Base-by-base conservation (phyloP, 2,888 invertebrate species). In the Aspidiotus destructor region DNA sequence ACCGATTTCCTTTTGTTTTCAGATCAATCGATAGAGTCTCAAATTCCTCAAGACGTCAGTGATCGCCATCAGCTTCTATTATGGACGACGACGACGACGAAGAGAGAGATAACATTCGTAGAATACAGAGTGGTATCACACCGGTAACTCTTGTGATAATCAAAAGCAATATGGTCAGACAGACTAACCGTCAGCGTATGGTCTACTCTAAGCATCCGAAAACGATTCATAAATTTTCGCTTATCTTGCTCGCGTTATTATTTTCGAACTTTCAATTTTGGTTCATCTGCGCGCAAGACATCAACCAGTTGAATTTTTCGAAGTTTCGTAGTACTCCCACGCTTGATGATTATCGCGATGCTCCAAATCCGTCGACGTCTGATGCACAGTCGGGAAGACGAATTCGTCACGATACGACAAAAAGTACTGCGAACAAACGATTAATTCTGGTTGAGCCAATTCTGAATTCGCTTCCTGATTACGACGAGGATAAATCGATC, bases 41-140 rank as follows among this genome's bases (percentile, higher is more conserved):
- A 17, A 11, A 13, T 9, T 13, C 8, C 1, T 11, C 48, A 48
- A 11, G 3, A 48, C 48, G 58, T 17, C 58, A 58, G 5, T 58
- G 40, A 58, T 28, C 8, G 17, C 40, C 10, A 40, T 10, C 6
- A 58, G 28, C 9, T 28, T 58, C 57, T 48, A 3, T 16, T 48
- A 67, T 67, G 67, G 67, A 67, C 40, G 67, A 67, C 9, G 67
- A 67, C 28, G 67, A 67, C 28, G 67, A 67, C 8, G 67, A 67
- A 41, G 67, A 67, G 40, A 67, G 60, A 52, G 40, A 16, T 40
- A 16, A 40, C 17, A 58, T n/a, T 28, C 1, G 17, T 9, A 17
- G 17, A 16, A 28, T 16, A 28, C 42, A 28, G 2, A 13, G 17
- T 10, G 0, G 48, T 44, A 40, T 62, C 62, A 40, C 10, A 9